Percentiles rank a stretch among this genome's conserved stretches.
phyloP scores from a whole-genome alignment of 2,113 vertebrate species.

The Thinocorus orbignyianus region DNA sequence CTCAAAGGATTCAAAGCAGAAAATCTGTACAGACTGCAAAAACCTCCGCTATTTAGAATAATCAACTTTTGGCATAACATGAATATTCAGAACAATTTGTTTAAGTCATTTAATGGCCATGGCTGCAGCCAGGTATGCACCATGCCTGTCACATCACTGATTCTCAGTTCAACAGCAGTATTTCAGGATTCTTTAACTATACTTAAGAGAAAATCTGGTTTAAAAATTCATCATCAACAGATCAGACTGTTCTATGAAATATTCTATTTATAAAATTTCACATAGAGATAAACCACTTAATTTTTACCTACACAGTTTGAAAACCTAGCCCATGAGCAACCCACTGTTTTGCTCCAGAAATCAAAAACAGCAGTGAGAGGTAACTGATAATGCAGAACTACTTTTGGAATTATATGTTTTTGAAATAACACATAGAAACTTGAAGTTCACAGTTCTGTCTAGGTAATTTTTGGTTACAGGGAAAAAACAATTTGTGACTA shows the following conservation, averaged over 20 bases:
- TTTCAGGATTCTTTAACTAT: neutral
- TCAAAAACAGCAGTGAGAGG: neutral
- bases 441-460: neutral
- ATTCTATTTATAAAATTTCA: neutral
- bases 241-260: neutral
- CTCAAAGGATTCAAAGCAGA: neutral
- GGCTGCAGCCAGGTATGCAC: neutral
- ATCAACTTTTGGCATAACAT: neutral
- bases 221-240: neutral
- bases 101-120: neutral
- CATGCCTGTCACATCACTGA: neutral
- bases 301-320: neutral
- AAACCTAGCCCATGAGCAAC: neutral
- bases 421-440: neutral
- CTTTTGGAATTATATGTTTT: neutral
- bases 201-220: neutral
- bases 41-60: neutral
- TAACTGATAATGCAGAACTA: neutral
- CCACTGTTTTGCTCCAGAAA: neutral
- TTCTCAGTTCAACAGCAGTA: neutral
- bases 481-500: neutral
- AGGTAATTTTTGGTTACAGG: neutral
- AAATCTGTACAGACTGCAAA: neutral
- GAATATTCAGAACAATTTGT: neutral
- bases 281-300: neutral